Evolutionary conservation across 2,113 vertebrate genomes (phyloP), one percentile per base, ranked within the genome.

Genomic region (Empidonax traillii): DNA sequence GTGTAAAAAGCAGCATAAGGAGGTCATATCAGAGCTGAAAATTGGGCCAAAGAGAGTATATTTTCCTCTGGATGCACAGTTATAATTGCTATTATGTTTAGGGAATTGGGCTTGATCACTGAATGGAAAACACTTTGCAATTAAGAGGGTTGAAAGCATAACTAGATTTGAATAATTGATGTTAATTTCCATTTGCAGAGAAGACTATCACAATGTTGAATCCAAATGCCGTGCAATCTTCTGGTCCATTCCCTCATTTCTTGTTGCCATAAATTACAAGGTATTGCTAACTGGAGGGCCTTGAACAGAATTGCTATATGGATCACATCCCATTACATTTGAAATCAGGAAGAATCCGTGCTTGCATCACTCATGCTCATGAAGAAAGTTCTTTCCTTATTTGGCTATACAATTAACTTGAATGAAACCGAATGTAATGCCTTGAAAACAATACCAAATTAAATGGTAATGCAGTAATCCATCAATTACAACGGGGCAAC

Each of bases 381-480:
- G 63, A 92, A 97, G 93, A 75, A 96, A 96, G 80, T 96, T 97
- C 62, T 96, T 90, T 92, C 96, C 95, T 96, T 98, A 97, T 97
- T 98, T 97, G 95, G 94, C 75, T 97, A 62, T 30, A 96, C 90
- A 98, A 97, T 98, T 97, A 98, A 91, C 86, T 96, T 89, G 94
- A 98, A 97, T 95, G 94, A 97, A 97, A 96, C 85, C 27, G 59
- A 96, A 89, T 96, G 89, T 80, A 97, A 94, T 96, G 93, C 91
- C 95, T 97, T 96, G 97, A 97, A 98, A 98, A 98, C 94, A 98
- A 98, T 98, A 97, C 89, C 95, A 97, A 98, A 98, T 98, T 97
- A 98, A 98, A 98, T 95, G 92, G 87, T 97, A 98, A 98, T 97
- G 95, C 87, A 95, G 82, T 97, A 97, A 98, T 98, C 97, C 96